Evolutionary conservation across 2,888 invertebrate species (phyloP).

Genomic region (Standfussiana lucernea): DNA sequence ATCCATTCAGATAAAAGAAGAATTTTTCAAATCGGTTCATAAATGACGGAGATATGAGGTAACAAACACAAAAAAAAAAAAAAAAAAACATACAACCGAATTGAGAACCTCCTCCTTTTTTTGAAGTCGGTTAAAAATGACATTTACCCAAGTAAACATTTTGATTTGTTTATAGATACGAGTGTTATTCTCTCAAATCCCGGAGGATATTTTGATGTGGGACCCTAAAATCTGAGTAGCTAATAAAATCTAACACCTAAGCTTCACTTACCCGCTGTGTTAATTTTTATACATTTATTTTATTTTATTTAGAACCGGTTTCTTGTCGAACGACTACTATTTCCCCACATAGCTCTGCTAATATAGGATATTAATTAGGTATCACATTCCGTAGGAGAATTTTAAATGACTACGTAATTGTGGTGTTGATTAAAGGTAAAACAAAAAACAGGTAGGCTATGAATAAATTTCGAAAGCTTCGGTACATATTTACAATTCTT

Average conservation of each 20-base stretch:
- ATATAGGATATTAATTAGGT: constrained; percentile 55
- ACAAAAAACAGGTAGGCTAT: constrained; percentile 34
- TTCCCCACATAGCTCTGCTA: constrained; percentile 28
- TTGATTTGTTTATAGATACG: too few species aligned
- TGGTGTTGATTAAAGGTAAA: constrained; percentile 46
- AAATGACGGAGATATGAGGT: too few species aligned
- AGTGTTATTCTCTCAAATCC: neutral
- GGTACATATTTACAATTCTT: constrained; percentile 47
- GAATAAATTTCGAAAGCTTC: constrained; percentile 46
- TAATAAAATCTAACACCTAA: constrained; percentile 67
- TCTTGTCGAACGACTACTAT: neutral
- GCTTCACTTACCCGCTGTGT: constrained; percentile 61
- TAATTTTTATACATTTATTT: constrained; percentile 59
- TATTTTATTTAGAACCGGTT: constrained; percentile 49
- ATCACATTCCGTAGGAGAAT: constrained; percentile 51
- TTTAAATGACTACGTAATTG: constrained; percentile 48
- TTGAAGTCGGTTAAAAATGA: too few species aligned
- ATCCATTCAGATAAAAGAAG: too few species aligned
- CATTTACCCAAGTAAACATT: too few species aligned
- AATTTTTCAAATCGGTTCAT: too few species aligned
- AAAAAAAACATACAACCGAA: too few species aligned
- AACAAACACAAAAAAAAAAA: too few species aligned
- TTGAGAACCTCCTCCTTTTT: too few species aligned
- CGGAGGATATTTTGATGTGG: constrained; percentile 8
- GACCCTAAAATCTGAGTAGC: constrained; percentile 22